phyloP scores from a whole-genome alignment of 2,888 invertebrate genomes.

The Drosophila flavopinicola region DNA sequence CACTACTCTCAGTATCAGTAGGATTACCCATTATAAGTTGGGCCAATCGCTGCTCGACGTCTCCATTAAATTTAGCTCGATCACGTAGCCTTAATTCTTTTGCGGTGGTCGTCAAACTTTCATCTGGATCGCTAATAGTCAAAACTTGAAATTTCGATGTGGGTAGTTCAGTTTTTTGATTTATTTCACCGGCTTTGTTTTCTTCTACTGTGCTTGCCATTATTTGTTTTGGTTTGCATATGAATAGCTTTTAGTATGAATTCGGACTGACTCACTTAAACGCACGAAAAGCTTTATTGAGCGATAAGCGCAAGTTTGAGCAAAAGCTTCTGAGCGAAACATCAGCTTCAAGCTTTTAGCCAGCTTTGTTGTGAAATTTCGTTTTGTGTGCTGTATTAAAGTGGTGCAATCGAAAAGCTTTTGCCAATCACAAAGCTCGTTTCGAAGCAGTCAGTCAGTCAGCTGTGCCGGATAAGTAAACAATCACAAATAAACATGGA shows the following conservation, averaged over 20 bases:
- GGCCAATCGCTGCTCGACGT: not conserved
- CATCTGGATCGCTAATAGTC: not conserved
- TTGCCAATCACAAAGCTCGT: not conserved
- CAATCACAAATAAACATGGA: slow-evolving; percentile 11
- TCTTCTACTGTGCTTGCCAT: not conserved
- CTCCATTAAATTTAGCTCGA: not conserved
- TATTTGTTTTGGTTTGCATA: not conserved
- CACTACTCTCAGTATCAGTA: not conserved
- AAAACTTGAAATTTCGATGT: slow-evolving; percentile 1
- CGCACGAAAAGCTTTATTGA: not conserved
- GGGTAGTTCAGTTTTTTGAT: too few relatives aligned
- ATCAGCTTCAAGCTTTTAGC: not conserved
- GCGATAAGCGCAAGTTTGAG: not conserved
- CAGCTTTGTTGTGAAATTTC: slow-evolving; percentile 20
- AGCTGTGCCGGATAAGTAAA: slow-evolving; percentile 2
- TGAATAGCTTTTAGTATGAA: not conserved
- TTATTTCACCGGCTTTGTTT: too few relatives aligned
- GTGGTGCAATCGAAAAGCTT: not conserved
- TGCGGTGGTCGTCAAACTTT: too few relatives aligned
- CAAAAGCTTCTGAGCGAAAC: not conserved
- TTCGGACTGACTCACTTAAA: not conserved
- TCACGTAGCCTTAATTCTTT: too few relatives aligned
- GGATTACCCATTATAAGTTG: not conserved
- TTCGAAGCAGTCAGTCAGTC: not conserved
- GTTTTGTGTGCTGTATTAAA: not conserved